Evolutionary conservation across 2,888 invertebrate genomes (phyloP), one percentile per base, ranked within the genome.

Genomic region (Acleris cristana): DNA sequence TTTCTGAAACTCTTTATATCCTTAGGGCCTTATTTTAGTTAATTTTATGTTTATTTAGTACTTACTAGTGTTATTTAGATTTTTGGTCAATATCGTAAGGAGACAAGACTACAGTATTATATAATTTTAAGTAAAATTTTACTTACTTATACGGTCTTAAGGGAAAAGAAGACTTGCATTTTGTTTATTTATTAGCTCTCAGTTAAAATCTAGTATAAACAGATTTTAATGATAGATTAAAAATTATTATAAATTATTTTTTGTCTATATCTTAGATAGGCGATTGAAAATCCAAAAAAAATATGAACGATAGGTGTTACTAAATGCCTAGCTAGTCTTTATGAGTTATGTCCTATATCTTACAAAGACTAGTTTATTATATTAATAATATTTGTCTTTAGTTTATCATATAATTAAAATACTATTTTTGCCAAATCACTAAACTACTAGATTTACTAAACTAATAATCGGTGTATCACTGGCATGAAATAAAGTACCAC

Each of bases 241-340:
- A 0, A 12, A 51, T 19, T 18, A 34, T 34, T 12, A 14, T 14
- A 14, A 3, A 40, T 40, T n/a, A n/a, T n/a, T n/a, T 21, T 59
- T 30, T 49, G 58, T 59, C 48, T 58, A 48, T 48, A 16, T n/a
- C n/a, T n/a, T 67, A 67, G 62, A 58, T 63, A 67, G 67, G 63
- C 26, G 23, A 63, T 58, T 67, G 19, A 14, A 54, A 14, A 40
- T 14, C 23, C 57, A 52, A 19, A 62, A 21, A 62, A 53, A 26
- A 48, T 8, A 2, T 18, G 18, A n/a, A 6, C 4, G 2, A 45
- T 45, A 45, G 45, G 1, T 45, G 6, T 4, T n/a, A 18, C 48
- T n/a, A 48, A 48, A 48, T 48, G 18, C 48, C 48, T 18, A 18
- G n/a, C n/a, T 16, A 18, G 18, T 48, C 2, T 48, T 7, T 18